Evolutionary conservation across 2,888 invertebrate species (phyloP).

Genomic region (Ophraella communa): DNA sequence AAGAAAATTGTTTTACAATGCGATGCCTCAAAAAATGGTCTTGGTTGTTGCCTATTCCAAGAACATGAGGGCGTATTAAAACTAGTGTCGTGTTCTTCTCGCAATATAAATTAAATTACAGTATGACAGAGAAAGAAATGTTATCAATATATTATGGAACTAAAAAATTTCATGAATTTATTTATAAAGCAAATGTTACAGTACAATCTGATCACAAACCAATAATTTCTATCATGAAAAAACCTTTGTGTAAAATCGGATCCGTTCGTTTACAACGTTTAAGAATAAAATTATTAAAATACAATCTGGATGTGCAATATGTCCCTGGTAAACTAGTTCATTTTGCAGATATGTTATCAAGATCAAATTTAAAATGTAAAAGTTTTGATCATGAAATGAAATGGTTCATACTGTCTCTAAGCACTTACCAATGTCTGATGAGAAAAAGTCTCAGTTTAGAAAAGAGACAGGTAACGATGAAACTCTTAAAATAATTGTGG

Average conservation of each 20-base stretch:
- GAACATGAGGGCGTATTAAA: not conserved
- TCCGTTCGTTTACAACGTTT: slow-evolving; percentile 29
- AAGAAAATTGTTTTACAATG: slow-evolving; percentile 5
- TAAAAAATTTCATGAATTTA: no score
- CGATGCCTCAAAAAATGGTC: slow-evolving; percentile 25
- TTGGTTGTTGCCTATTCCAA: slow-evolving; percentile 2
- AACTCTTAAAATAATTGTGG: slow-evolving; percentile 23
- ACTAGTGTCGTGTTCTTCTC: not conserved
- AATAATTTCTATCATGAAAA: not conserved
- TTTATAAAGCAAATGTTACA: no score
- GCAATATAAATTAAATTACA: not conserved
- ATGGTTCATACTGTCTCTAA: slow-evolving; percentile 20
- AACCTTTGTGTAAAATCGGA: not conserved
- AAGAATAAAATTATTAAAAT: slow-evolving; percentile 36
- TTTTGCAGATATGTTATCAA: slow-evolving; percentile 37
- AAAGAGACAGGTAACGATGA: slow-evolving; percentile 23
- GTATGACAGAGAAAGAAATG: not conserved
- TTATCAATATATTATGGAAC: slow-evolving; percentile 1
- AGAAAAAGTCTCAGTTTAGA: slow-evolving; percentile 29
- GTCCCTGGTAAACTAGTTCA: slow-evolving; percentile 37
- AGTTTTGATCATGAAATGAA: slow-evolving; percentile 30
- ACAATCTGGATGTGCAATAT: slow-evolving; percentile 32
- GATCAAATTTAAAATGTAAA: slow-evolving; percentile 28
- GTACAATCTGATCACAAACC: no score
- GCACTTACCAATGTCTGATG: slow-evolving; percentile 33